Base-by-base conservation (phyloP, 2,888 invertebrate genomes). In the Helicoverpa assulta region DNA sequence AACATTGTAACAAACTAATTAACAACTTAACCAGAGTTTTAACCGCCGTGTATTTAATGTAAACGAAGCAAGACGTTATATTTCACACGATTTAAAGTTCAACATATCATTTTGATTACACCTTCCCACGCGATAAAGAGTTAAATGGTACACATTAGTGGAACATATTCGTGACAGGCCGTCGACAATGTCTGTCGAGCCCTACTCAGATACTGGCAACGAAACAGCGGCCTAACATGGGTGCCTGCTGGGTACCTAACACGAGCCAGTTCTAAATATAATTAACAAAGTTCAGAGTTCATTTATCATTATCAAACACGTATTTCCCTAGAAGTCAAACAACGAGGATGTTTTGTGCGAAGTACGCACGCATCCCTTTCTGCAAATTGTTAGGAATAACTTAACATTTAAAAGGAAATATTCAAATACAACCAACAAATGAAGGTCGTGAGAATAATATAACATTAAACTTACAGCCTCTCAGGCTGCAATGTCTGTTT, bases 231-330 rank as follows among this genome's bases (percentile, higher is more conserved):
- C 55, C 60, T 77, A 80, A 78, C 78, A 67, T 68, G 75, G 80
- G 76, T 76, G 26, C 55, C 26, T 26, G 26, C 26, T 26, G 26
- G 26, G 26, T 72, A 60, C 54, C 16, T 40, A 56, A 72, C 53
- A 56, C 26, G 47, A 59, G 54, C 62, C 56, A 60, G 73, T 55
- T 70, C 57, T 50, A 71, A 74, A 76, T 74, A 81, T 76, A 78
- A 81, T 83, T 78, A 76, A 58, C 60, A 58, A 76, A 78, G 62
- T 83, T 82, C 61, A 60, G 21, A 66, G 47, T 61, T 72, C 62
- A 83, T 78, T 76, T 76, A 72, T 75, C 71, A 69, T 68, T 69
- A 70, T 37, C 53, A 67, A 74, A 67, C 56, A 54, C 58, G 62
- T 69, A 70, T 43, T 68, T 59, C n/a, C 33, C 54, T 56, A 18